Base-by-base conservation (phyloP, 2,113 vertebrate species). In the Antennarius striatus region DNA sequence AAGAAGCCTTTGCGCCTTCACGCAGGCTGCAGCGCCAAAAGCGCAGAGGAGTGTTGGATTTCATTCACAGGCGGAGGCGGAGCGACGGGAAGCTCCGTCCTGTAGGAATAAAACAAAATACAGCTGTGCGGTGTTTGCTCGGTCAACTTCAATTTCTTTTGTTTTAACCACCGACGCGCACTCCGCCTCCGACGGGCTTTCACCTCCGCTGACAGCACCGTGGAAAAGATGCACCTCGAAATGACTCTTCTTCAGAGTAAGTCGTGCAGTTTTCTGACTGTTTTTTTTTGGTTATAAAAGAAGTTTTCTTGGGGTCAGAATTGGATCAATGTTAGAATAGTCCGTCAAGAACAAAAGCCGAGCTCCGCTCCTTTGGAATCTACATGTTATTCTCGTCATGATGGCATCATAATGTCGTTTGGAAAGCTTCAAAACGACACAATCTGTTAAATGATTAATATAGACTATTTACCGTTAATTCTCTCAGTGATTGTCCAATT, bases 241-340 rank as follows among this genome's bases (percentile, higher is more conserved):
- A 71, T 91, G 88, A 58, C 64, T 52, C 50, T 88, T 2, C 50
- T 89, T 14, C 81, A 79, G 9, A 74, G 93, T 94, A 86, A 93
- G 92, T 87, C n/a, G 2, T 59, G 7, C 4, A 1, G 43, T 49
- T 6, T 47, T 2, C 59, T 42, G 12, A 36, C 1, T 55, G 63
- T 11, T 65, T 8, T 22, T 28, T 15, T 4, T 1, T 4, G 6
- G 32, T 22, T 9, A 42, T 16, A 1, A 40, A 29, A 10, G 53
- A 57, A 63, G 1, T 63, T 72, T 73, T 57, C 80, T 5, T 48
- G 32, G 14, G 51, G 51, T 16, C 10, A 45, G 75, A 78, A 80
- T 79, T 79, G 62, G 55, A 73, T 81, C 57, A 57, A 75, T 76
- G 59, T 76, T 69, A 55, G 13, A 63, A n/a, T 56, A 1, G 6